Percentiles rank a stretch among this genome's conserved stretches.
Evolutionary conservation across 2,888 invertebrate species (phyloP).

Genomic region (Serripes groenlandicus): DNA sequence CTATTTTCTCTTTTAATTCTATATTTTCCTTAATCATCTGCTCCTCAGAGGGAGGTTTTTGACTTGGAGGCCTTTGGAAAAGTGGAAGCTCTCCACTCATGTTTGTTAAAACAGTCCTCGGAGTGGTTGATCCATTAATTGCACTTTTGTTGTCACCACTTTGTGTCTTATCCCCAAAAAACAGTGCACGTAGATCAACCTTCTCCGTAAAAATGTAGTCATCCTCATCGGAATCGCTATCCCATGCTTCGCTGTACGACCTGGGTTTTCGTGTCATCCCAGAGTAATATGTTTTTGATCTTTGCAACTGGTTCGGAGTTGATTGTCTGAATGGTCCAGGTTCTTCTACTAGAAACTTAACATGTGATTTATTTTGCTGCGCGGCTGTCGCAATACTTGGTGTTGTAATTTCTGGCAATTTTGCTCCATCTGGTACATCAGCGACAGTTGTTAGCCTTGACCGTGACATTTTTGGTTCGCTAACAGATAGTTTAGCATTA

Average conservation of each 20-base stretch:
- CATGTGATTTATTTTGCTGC: slow-evolving; percentile 67
- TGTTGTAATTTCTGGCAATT: slow-evolving; percentile 62
- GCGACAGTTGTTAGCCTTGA: slow-evolving; percentile 41
- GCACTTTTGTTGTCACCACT: slow-evolving; percentile 59
- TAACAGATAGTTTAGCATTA: slow-evolving; percentile 37
- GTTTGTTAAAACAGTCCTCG: slow-evolving; percentile 57
- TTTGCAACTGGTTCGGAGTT: slow-evolving; percentile 51
- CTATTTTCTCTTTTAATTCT: slow-evolving; percentile 63
- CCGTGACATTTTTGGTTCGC: slow-evolving; percentile 31
- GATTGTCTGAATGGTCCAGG: slow-evolving; percentile 47
- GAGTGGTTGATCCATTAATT: slow-evolving; percentile 59
- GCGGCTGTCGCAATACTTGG: slow-evolving; percentile 15
- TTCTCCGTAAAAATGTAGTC: slow-evolving; percentile 70
- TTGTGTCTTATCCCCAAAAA: slow-evolving; percentile 70
- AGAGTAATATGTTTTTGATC: slow-evolving; percentile 66
- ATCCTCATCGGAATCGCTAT: slow-evolving; percentile 71
- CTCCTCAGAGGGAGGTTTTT: slow-evolving; percentile 58
- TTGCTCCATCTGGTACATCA: slow-evolving; percentile 50
- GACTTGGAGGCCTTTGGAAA: slow-evolving; percentile 26
- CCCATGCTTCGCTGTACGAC: slow-evolving; percentile 65
- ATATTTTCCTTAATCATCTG: slow-evolving; percentile 58
- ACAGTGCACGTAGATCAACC: slow-evolving; percentile 74
- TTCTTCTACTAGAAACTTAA: slow-evolving; percentile 66
- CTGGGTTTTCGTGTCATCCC: slow-evolving; percentile 50
- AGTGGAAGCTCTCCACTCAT: slow-evolving; percentile 55